These are phyloP conservation scores for Glaucopsyche alexis DNA, from an alignment of 2,888 invertebrate genomes.

Conservation along the genomic window DNA sequence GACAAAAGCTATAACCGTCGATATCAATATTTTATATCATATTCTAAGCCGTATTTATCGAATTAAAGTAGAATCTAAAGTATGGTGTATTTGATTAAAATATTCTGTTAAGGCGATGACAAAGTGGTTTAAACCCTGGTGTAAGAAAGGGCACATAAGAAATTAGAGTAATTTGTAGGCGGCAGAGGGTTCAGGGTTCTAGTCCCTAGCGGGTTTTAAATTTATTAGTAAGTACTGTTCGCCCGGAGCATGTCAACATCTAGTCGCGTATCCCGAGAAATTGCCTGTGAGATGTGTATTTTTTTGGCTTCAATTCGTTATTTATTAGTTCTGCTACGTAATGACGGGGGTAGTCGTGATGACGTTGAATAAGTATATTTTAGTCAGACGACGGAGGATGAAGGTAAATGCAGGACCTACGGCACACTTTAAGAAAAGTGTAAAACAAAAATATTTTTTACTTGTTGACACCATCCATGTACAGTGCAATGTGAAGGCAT, in stretches of 20 bases:
- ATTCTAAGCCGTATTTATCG: background rate
- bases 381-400: too few species aligned
- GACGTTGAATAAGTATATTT: too few species aligned
- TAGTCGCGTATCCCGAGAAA: background rate
- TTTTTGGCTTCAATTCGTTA: background rate
- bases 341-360: too few species aligned
- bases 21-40: background rate
- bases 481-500: too few species aligned
- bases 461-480: too few species aligned
- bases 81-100: background rate
- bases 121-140: background rate
- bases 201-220: background rate
- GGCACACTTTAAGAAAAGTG: too few species aligned
- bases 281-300: background rate
- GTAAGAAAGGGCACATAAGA: conserved; percentile 10
- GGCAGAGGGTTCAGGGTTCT: background rate
- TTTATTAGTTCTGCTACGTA: too few species aligned
- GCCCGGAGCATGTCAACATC: background rate
- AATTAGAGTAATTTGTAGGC: conserved; percentile 2
- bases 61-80: background rate
- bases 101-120: background rate
- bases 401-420: too few species aligned
- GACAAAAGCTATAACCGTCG: background rate
- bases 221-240: background rate
- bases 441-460: too few species aligned